Evolutionary conservation across 1,140 invertebrate genomes (phyloP).

Genomic region (Ladona fulva): DNA sequence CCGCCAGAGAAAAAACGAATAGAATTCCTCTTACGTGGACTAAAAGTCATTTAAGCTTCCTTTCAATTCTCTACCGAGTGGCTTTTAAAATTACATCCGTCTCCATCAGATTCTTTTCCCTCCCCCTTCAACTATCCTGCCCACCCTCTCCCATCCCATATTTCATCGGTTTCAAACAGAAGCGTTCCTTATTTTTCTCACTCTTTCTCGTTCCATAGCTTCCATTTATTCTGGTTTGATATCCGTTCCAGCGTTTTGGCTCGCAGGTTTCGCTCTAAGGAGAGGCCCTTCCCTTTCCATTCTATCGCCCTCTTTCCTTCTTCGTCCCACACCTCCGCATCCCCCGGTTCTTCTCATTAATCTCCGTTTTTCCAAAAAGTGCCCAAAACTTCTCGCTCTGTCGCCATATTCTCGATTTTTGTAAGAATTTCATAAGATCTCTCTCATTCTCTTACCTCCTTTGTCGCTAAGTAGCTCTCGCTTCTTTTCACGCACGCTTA

Average conservation of each 20-base stretch:
- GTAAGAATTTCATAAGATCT: neutral
- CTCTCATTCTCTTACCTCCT: neutral
- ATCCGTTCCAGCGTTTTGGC: neutral
- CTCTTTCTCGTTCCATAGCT: neutral
- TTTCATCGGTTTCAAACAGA: neutral
- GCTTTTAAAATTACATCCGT: constrained; percentile 6
- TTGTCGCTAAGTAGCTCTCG: no score
- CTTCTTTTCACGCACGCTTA: neutral
- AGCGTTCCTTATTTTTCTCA: neutral
- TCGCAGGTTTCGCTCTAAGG: neutral
- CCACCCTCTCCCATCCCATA: neutral
- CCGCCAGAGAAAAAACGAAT: neutral
- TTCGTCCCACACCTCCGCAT: neutral
- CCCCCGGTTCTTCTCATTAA: neutral
- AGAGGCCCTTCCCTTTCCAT: neutral
- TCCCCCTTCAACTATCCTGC: neutral
- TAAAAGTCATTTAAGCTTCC: constrained; percentile 6
- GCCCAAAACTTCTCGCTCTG: neutral
- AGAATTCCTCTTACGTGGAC: neutral
- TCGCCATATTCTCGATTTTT: neutral
- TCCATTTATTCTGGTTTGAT: constrained; percentile 2
- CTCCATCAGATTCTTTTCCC: neutral
- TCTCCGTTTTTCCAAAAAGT: neutral
- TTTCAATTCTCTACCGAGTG: neutral
- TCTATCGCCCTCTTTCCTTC: neutral